Base-by-base conservation (phyloP, 2,888 invertebrate genomes). In the Helicoverpa assulta region DNA sequence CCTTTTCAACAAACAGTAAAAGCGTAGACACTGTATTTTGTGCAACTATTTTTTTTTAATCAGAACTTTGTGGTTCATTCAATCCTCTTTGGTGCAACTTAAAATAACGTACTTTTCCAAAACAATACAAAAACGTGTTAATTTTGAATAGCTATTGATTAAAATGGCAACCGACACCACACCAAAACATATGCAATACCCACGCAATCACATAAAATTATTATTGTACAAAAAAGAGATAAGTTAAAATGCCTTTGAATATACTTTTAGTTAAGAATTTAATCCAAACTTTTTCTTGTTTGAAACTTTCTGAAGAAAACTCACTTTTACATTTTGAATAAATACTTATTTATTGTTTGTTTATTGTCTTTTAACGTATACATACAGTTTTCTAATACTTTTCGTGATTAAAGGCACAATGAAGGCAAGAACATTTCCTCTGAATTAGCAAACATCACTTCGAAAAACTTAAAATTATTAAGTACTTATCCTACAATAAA, bases 401-500 rank as follows among this genome's bases (percentile, higher is more conserved):
- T 66, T 65, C 58, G 61, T 67, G 61, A 81, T 75, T 70, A 69
- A 74, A 83, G 83, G 85, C 85, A 86, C 86, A 69, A 59, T 65
- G 68, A 69, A 83, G 80, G 76, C 81, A 78, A 78, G 67, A 66
- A 78, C 66, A 72, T 33, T 68, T 76, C 66, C 50, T 61, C 63
- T 69, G 40, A 78, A 67, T 69, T 81, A 73, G 78, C 67, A 76
- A 78, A 73, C 58, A 82, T 78, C 75, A 82, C 73, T 76, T 76
- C 52, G 60, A 76, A 74, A 68, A 82, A 73, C 78, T 80, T 73
- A 81, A 72, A 74, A 71, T 71, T 80, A 68, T 37, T 66, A 75
- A 71, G 63, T 82, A 71, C 75, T 81, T 81, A 83, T 77, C 50
- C 89, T 94, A 94, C 73, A 95, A 95, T 95, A 95, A 95, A 95